These are phyloP conservation scores for Bujurquina vittata DNA, from an alignment of 2,113 vertebrate species.

Conservation along the genomic window DNA sequence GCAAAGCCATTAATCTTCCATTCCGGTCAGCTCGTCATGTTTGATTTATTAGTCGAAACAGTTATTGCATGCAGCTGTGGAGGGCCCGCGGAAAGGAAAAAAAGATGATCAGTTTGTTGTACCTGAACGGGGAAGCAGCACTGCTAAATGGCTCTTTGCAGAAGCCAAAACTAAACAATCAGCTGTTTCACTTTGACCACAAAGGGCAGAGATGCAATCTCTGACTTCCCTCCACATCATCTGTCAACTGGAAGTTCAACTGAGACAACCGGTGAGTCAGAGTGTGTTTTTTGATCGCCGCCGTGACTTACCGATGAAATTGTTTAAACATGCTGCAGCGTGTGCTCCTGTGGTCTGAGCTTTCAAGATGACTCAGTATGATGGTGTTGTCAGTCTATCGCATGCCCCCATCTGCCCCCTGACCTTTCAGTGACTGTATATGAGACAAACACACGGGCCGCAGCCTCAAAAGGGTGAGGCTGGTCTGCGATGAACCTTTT, in stretches of 20 bases:
- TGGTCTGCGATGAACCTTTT: fast-evolving
- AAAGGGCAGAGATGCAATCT: too few species aligned
- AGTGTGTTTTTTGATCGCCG: not conserved
- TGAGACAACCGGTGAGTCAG: not conserved
- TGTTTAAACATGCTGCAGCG: not conserved
- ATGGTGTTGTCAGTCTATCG: not conserved
- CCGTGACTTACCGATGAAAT: not conserved
- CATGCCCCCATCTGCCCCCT: not conserved
- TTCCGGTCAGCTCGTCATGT: not conserved
- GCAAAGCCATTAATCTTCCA: not conserved
- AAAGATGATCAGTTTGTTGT: not conserved
- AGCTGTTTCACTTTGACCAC: too few species aligned
- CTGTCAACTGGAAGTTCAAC: not conserved
- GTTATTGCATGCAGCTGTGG: not conserved
- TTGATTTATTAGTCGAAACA: not conserved
- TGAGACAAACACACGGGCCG: not conserved
- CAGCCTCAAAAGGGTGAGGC: not conserved
- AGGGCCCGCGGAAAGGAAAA: not conserved
- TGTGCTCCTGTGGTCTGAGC: not conserved
- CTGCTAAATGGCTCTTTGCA: too few species aligned
- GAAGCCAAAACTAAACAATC: too few species aligned
- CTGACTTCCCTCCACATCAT: too few species aligned
- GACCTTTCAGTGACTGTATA: not conserved
- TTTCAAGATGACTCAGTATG: not conserved
- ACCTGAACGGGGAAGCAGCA: not conserved